phyloP scores from a whole-genome alignment of 2,797 vertebrate genomes.

The Kryptolebias ocellatus region DNA sequence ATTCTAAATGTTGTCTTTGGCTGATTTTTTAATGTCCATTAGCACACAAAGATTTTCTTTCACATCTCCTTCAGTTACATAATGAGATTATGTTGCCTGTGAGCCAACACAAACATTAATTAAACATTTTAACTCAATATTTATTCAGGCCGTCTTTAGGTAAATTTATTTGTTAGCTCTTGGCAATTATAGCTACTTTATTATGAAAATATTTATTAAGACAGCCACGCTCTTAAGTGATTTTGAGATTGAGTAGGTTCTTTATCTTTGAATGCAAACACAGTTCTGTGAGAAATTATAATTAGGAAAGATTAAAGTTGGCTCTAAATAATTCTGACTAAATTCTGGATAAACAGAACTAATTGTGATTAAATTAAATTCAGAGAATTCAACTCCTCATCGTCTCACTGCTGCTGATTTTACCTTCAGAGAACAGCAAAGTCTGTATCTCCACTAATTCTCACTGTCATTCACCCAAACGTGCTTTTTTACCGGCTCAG shows the following conservation, averaged over 20 bases:
- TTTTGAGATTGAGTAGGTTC: not conserved
- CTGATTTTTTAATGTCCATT: too few species aligned
- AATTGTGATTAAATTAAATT: not conserved
- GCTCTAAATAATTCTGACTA: not conserved
- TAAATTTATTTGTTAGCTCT: not conserved
- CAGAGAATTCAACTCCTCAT: too few species aligned
- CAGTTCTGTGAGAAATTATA: not conserved
- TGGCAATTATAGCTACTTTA: not conserved
- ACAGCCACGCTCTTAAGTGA: too few species aligned
- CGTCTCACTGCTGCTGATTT: not conserved
- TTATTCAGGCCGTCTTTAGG: not conserved
- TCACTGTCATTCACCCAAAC: slow-evolving; percentile 9
- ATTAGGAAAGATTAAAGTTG: not conserved
- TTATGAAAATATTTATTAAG: not conserved
- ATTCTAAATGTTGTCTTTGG: too few species aligned
- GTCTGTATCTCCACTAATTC: not conserved
- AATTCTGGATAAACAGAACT: too few species aligned
- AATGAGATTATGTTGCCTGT: not conserved
- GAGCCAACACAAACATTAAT: not conserved
- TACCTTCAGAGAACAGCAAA: not conserved
- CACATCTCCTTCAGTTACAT: not conserved
- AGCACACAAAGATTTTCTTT: not conserved
- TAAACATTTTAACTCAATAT: not conserved
- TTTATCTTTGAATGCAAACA: not conserved
- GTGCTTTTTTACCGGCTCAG: not conserved